A percentile compares a stretch with the other conserved stretches of the same genome.
phyloP scores from a whole-genome alignment of 2,888 invertebrate genomes.

The Entomobrya multifasciata region DNA sequence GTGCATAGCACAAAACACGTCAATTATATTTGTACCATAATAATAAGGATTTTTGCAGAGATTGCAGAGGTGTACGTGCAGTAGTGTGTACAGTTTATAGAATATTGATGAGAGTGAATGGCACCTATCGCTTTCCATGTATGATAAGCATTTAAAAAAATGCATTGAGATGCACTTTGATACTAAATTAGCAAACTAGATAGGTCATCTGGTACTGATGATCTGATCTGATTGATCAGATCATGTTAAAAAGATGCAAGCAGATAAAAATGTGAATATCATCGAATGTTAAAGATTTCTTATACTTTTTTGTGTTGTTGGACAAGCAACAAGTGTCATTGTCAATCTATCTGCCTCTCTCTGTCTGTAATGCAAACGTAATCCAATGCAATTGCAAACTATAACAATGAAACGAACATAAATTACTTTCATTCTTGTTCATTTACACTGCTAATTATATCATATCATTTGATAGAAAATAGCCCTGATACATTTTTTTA shows the following conservation, averaged over 20 bases:
- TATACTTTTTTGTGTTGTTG: too few relatives aligned
- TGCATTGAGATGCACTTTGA: conserved; percentile 12
- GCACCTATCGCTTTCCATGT: conserved; percentile 13
- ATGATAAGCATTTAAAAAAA: neutral
- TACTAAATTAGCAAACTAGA: conserved; percentile 11
- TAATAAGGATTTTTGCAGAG: too few relatives aligned
- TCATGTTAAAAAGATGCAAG: too few relatives aligned
- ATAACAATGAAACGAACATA: neutral
- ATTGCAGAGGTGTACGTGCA: too few relatives aligned
- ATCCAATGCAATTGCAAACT: neutral
- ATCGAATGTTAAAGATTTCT: too few relatives aligned
- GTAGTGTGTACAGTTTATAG: neutral
- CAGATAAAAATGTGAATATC: too few relatives aligned
- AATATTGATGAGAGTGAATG: neutral
- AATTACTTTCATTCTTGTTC: conserved; percentile 11
- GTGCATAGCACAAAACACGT: too few relatives aligned
- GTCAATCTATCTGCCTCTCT: neutral
- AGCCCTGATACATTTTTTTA: neutral
- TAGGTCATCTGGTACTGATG: too few relatives aligned
- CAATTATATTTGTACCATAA: too few relatives aligned
- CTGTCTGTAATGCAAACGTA: neutral
- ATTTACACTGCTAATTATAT: conserved; percentile 21
- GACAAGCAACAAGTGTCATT: conserved; percentile 18
- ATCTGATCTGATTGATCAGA: too few relatives aligned
- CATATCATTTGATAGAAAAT: neutral